phyloP scores from a whole-genome alignment of 2,888 invertebrate genomes.

The Leptogaster cylindrica region DNA sequence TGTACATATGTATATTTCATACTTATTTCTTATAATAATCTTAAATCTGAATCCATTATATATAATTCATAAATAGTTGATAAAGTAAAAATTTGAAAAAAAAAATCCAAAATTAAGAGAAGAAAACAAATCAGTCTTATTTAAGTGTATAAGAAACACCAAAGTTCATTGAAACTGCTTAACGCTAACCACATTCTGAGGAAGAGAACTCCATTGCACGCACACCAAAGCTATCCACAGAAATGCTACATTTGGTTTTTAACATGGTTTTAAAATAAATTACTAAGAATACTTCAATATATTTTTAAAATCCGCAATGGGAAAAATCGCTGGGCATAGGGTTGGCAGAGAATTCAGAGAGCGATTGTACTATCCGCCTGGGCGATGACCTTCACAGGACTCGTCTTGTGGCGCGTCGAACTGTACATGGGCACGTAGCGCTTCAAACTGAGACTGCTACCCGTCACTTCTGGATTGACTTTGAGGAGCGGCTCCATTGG shows the following conservation, averaged over 20 bases:
- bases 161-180: background rate
- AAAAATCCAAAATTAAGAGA: slow-evolving; percentile 19
- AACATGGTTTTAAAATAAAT: slow-evolving; percentile 5
- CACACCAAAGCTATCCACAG: slow-evolving; percentile 7
- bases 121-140: slow-evolving; percentile 36
- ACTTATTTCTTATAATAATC: slow-evolving; percentile 2
- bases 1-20: background rate
- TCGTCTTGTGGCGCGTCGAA: background rate
- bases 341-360: background rate
- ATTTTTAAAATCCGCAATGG: slow-evolving; percentile 2
- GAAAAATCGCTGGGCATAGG: background rate
- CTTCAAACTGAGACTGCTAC: slow-evolving; percentile 44
- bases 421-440: slow-evolving; percentile 50
- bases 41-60: slow-evolving; percentile 11
- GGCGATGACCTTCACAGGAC: background rate
- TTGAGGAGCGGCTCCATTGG: slow-evolving; percentile 48
- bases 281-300: slow-evolving; percentile 1
- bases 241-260: slow-evolving; percentile 16
- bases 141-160: slow-evolving; percentile 3
- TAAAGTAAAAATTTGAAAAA: slow-evolving; percentile 19
- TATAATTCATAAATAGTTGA: no score
- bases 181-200: slow-evolving; percentile 1
- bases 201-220: background rate
- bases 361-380: no score
- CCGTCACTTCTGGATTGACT: slow-evolving; percentile 39